A percentile compares a stretch with the other conserved stretches of the same genome.
Evolutionary conservation across 2,797 vertebrate genomes (phyloP).

Genomic region (Acanthurus lineatus): DNA sequence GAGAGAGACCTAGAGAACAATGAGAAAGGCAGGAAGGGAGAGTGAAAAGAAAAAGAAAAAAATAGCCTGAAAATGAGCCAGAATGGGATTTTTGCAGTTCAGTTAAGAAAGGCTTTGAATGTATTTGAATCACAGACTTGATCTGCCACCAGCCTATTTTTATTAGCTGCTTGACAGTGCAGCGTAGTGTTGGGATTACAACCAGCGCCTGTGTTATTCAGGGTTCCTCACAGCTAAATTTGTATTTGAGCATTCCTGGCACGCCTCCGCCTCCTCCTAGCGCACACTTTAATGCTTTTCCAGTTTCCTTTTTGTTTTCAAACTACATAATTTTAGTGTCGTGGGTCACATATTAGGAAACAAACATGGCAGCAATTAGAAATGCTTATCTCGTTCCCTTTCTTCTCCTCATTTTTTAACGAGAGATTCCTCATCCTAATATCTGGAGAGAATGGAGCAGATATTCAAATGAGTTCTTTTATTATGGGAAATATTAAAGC

Average conservation of each 20-base stretch:
- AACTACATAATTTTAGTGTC: slow-evolving; percentile 77
- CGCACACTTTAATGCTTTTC: slow-evolving; percentile 71
- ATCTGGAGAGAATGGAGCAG: slow-evolving; percentile 76
- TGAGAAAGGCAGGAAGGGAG: slow-evolving; percentile 46
- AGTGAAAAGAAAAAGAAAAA: slow-evolving; percentile 41
- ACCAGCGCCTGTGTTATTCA: slow-evolving; percentile 81
- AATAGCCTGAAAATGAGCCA: slow-evolving; percentile 76
- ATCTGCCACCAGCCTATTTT: slow-evolving; percentile 87
- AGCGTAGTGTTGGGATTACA: slow-evolving; percentile 86
- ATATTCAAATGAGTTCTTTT: slow-evolving; percentile 87
- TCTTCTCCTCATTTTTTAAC: slow-evolving; percentile 67
- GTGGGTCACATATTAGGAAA: slow-evolving; percentile 81
- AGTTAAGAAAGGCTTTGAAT: slow-evolving; percentile 86
- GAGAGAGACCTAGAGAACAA: slow-evolving; percentile 73
- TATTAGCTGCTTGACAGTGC: slow-evolving; percentile 87
- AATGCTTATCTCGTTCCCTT: slow-evolving; percentile 77
- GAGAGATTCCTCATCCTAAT: slow-evolving; percentile 80
- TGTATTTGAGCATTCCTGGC: slow-evolving; percentile 78
- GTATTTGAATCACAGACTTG: slow-evolving; percentile 86
- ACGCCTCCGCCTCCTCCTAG: slow-evolving; percentile 68
- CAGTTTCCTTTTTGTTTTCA: slow-evolving; percentile 73
- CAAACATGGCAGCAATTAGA: slow-evolving; percentile 84
- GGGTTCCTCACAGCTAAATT: slow-evolving; percentile 81
- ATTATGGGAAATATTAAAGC: slow-evolving; percentile 80
- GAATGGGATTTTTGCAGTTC: slow-evolving; percentile 82